Conservation (phyloP, 1,140 invertebrate species). For the Lycorma delicatula region DNA sequence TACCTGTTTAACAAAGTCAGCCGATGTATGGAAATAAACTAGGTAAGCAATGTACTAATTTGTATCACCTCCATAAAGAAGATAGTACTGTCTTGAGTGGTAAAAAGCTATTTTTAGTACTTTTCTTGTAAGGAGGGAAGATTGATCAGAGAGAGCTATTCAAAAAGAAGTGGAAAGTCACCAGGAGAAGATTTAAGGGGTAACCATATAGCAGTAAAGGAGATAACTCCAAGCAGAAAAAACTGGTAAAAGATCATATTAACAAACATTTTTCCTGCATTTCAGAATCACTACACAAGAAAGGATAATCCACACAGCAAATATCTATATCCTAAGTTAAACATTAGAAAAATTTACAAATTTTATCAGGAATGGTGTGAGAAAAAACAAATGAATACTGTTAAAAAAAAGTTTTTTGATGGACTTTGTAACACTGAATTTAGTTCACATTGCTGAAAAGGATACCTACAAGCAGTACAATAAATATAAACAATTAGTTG, state of each 20-base stretch:
- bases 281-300: slow-evolving; percentile 12
- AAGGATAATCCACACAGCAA: slow-evolving; percentile 10
- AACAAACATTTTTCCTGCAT: slow-evolving; percentile 6
- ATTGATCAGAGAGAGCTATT: slow-evolving; percentile 1
- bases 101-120: slow-evolving; percentile 11
- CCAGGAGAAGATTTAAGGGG: slow-evolving; percentile 12
- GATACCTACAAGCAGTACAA: too few species aligned
- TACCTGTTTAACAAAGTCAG: neutral
- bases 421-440: slow-evolving; percentile 10
- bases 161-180: neutral
- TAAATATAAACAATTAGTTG: neutral
- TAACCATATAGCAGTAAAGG: slow-evolving; percentile 7
- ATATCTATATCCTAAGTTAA: slow-evolving; percentile 9
- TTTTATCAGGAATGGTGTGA: slow-evolving; percentile 6
- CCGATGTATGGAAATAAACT: slow-evolving; percentile 1
- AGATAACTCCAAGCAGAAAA: slow-evolving; percentile 9
- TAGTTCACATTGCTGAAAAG: too few species aligned
- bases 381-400: slow-evolving; percentile 9
- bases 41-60: slow-evolving; percentile 6
- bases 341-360: slow-evolving; percentile 9
- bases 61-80: neutral
- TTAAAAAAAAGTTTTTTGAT: slow-evolving; percentile 13
- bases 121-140: slow-evolving; percentile 10
- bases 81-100: slow-evolving; percentile 5
- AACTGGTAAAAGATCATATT: slow-evolving; percentile 12